Percentiles rank a stretch among this genome's conserved stretches.
phyloP scores from a whole-genome alignment of 2,888 invertebrate species.

The Machimus atricapillus region DNA sequence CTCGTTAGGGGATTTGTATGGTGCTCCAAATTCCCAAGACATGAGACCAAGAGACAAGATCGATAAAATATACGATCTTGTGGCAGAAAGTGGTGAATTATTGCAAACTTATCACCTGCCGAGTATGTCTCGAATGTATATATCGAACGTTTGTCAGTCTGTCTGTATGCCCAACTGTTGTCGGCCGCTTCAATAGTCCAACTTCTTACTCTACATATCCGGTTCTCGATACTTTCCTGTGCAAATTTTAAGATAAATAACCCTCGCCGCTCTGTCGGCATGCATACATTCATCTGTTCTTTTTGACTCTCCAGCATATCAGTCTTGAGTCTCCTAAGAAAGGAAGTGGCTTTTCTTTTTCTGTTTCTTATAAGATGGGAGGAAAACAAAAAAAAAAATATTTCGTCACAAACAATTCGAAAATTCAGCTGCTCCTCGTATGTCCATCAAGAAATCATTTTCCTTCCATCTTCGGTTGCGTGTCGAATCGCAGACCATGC shows the following conservation, averaged over 20 bases:
- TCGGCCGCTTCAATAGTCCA: constrained; percentile 4
- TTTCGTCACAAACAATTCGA: not conserved
- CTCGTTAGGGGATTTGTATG: constrained; percentile 14
- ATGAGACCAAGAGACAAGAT: not conserved
- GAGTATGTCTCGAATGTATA: not conserved
- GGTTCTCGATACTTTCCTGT: constrained; percentile 7
- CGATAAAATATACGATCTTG: not conserved
- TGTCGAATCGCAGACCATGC: not conserved
- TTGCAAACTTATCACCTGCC: constrained; percentile 18
- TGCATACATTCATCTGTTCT: not conserved
- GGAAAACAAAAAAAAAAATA: not conserved
- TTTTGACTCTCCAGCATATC: not conserved
- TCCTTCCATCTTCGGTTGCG: not conserved
- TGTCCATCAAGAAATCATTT: not conserved
- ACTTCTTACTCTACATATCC: constrained; percentile 6
- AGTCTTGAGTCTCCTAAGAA: not conserved
- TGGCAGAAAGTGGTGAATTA: constrained; percentile 21
- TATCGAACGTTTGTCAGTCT: not conserved
- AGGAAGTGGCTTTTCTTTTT: not conserved
- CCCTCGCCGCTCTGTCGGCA: not conserved
- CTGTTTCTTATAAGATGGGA: not conserved
- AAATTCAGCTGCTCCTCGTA: not conserved
- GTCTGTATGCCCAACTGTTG: not conserved
- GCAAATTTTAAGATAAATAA: constrained; percentile 15
- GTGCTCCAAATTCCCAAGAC: constrained; percentile 11